Evolutionary conservation across 2,113 vertebrate species (phyloP).

Genomic region (Zapus hudsonius): DNA sequence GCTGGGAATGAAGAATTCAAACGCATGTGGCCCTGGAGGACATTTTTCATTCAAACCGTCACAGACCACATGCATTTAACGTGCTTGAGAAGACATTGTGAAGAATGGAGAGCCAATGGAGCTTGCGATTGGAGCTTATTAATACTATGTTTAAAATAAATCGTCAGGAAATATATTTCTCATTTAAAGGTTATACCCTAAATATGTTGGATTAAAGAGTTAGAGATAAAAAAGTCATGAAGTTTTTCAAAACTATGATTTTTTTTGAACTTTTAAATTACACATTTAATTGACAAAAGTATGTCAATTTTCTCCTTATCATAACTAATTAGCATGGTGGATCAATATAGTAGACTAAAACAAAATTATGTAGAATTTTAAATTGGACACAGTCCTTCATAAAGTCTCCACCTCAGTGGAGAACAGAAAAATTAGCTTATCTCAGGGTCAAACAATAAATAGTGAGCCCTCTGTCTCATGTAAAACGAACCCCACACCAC

Average conservation of each 20-base stretch:
- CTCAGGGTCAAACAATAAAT: background rate
- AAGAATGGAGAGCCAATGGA: background rate
- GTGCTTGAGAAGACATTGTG: background rate
- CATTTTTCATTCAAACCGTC: background rate
- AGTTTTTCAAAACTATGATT: background rate
- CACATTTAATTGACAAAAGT: background rate
- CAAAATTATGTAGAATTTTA: background rate
- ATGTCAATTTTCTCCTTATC: background rate
- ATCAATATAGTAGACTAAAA: background rate
- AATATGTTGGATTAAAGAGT: background rate
- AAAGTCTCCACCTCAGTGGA: background rate
- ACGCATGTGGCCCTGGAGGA: no score
- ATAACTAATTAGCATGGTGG: background rate
- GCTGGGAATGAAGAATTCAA: no score
- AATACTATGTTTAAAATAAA: slow-evolving; percentile 17
- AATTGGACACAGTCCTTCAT: background rate
- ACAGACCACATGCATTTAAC: background rate
- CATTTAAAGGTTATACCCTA: background rate
- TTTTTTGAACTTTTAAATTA: background rate
- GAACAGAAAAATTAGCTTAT: background rate
- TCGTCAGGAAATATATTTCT: background rate
- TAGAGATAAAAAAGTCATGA: background rate
- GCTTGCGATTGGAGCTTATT: background rate
- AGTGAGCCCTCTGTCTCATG: background rate
- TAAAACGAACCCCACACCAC: background rate